A percentile compares a stretch with the other conserved stretches of the same genome.
These are phyloP conservation scores for Drosophila diplacantha DNA, from an alignment of 2,888 invertebrate species.

Conservation along the genomic window DNA sequence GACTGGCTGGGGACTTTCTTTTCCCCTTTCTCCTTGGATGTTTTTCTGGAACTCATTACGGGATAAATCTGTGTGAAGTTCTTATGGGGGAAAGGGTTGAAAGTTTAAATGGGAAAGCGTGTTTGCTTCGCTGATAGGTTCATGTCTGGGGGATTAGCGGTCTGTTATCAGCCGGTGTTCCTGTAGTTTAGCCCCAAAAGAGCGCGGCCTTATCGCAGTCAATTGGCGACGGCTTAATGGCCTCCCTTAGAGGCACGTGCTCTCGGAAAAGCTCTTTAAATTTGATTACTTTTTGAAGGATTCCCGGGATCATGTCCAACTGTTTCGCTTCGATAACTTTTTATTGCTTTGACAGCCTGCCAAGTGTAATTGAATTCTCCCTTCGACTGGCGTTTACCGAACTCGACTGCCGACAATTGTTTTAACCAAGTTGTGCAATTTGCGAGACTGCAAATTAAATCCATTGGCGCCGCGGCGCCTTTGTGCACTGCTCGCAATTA, in stretches of 20 bases:
- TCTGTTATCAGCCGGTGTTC: constrained; percentile 36
- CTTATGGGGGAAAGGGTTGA: neutral
- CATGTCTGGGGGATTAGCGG: constrained; percentile 47
- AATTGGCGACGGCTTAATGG: constrained; percentile 24
- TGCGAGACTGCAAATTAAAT: constrained; percentile 57
- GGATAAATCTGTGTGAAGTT: constrained; percentile 9
- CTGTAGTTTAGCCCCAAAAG: neutral
- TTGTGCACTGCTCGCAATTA: constrained; percentile 33
- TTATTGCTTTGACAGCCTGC: constrained; percentile 22
- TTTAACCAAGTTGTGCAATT: constrained; percentile 52
- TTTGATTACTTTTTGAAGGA: constrained; percentile 30
- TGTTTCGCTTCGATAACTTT: constrained; percentile 26
- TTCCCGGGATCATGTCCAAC: constrained; percentile 11
- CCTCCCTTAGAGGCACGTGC: constrained; percentile 20
- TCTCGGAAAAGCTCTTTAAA: constrained; percentile 14
- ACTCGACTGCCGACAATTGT: constrained; percentile 40
- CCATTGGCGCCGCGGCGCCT: constrained; percentile 21
- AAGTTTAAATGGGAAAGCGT: constrained; percentile 20
- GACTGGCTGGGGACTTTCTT: constrained; percentile 19
- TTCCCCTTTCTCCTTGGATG: neutral
- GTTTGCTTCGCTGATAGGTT: constrained; percentile 62
- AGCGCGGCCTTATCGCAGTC: constrained; percentile 32
- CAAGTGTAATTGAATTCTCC: constrained; percentile 36
- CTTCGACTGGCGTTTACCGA: neutral
- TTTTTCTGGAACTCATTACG: constrained; percentile 31